A percentile compares a stretch with the other conserved stretches of the same genome.
Conservation (phyloP, 2,797 vertebrate species). For the Crenuchus spilurus region DNA sequence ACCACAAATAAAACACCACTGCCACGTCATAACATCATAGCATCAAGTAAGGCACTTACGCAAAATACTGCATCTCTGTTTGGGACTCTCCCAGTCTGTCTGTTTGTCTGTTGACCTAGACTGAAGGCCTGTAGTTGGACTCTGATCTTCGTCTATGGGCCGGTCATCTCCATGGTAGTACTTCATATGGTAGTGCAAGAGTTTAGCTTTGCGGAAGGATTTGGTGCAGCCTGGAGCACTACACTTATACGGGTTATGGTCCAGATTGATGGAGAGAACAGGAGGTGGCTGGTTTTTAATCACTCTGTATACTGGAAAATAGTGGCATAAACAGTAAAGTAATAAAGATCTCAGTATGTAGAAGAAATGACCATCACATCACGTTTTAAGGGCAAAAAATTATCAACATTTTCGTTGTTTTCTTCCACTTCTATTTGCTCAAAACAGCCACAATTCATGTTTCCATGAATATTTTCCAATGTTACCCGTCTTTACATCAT, state of each 20-base stretch:
- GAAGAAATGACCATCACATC: no score
- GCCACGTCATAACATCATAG: no score
- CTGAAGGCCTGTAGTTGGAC: conserved; percentile 84
- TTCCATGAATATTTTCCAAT: no score
- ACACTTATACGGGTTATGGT: conserved; percentile 95
- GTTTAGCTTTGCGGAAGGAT: conserved; percentile 97
- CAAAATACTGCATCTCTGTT: conserved; percentile 85
- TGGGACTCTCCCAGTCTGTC: conserved; percentile 74
- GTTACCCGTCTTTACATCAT: no score
- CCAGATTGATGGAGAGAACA: no score
- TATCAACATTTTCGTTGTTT: no score
- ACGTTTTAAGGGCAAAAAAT: no score
- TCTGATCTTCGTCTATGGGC: conserved; percentile 79
- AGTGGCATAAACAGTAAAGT: no score
- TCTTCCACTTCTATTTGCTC: no score
- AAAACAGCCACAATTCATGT: no score
- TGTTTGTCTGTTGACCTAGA: conserved; percentile 71
- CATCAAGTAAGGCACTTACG: conserved; percentile 75
- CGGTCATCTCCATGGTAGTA: conserved; percentile 92
- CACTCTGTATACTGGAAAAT: conserved; percentile 75
- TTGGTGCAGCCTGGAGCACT: conserved; percentile 89
- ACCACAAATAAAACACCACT: no score
- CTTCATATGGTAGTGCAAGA: conserved; percentile 97
- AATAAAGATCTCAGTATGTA: no score
- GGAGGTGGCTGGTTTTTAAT: conserved; percentile 89